A percentile compares a stretch with the other conserved stretches of the same genome.
These are phyloP conservation scores for Orthosia gracilis DNA, from an alignment of 2,888 invertebrate species.

Conservation along the genomic window DNA sequence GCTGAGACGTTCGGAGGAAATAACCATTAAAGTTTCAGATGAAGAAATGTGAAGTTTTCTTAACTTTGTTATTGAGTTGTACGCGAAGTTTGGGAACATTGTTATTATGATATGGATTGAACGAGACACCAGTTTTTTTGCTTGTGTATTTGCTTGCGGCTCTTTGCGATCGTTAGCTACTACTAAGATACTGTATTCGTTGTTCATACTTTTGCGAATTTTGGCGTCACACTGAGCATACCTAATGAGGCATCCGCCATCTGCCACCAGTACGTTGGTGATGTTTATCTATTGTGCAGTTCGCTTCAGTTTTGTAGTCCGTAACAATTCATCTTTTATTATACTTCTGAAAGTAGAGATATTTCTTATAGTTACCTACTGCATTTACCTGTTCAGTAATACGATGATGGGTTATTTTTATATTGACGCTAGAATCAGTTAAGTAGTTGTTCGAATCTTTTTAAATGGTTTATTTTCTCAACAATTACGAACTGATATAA, in stretches of 20 bases:
- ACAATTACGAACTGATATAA: too few relatives aligned
- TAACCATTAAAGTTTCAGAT: conserved; percentile 60
- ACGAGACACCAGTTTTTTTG: conserved; percentile 25
- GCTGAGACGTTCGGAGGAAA: conserved; percentile 47
- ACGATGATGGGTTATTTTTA: neutral
- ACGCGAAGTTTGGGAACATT: conserved; percentile 45
- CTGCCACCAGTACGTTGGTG: neutral
- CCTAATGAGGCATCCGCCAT: neutral
- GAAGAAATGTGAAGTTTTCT: conserved; percentile 58
- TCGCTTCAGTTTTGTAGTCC: neutral
- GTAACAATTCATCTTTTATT: too few relatives aligned
- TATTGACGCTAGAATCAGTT: too few relatives aligned
- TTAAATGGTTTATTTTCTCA: neutral
- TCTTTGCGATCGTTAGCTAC: conserved; percentile 14
- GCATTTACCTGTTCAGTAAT: neutral
- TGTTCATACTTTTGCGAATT: neutral
- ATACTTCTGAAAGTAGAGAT: neutral
- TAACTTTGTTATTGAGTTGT: conserved; percentile 57
- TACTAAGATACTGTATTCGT: neutral
- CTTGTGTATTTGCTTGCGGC: neutral
- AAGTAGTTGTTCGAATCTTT: neutral
- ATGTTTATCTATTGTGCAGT: neutral
- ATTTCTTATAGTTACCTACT: too few relatives aligned
- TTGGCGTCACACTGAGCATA: neutral
- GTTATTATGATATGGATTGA: conserved; percentile 43